A percentile compares a stretch with the other conserved stretches of the same genome.
Evolutionary conservation across 2,888 invertebrate genomes (phyloP).

Genomic region (Notocelia uddmanniana): DNA sequence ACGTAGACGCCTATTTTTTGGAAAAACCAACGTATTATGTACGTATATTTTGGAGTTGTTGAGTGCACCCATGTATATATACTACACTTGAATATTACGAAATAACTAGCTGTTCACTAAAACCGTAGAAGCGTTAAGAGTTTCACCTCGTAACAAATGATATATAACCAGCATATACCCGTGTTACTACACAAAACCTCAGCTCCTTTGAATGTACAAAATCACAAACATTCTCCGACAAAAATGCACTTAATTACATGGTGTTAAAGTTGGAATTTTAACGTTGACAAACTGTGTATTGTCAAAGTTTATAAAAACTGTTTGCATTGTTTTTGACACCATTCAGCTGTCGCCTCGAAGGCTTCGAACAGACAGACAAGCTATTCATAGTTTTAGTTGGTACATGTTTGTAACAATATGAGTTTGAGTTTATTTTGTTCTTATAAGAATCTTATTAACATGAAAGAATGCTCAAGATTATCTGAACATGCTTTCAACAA

Average conservation of each 20-base stretch:
- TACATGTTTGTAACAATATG: conserved; percentile 1
- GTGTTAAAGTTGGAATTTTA: conserved; percentile 28
- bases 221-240: background rate
- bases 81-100: conserved; percentile 19
- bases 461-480: background rate
- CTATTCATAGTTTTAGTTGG: conserved; percentile 27
- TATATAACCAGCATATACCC: conserved; percentile 23
- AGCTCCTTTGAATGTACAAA: background rate
- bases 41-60: background rate
- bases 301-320: conserved; percentile 45
- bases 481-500: background rate
- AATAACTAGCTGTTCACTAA: conserved; percentile 16
- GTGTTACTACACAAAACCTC: background rate
- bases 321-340: conserved; percentile 46
- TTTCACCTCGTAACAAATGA: conserved; percentile 28
- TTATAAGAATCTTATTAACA: conserved; percentile 31
- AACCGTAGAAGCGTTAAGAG: conserved; percentile 8
- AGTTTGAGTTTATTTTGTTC: background rate
- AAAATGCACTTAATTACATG: conserved; percentile 12
- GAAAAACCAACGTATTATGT: too few relatives aligned
- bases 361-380: conserved; percentile 27
- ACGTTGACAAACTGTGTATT: background rate
- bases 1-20: too few relatives aligned
- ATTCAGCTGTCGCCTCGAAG: conserved; percentile 41
- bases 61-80: conserved; percentile 10